Base-by-base conservation (phyloP, 2,888 invertebrate genomes). In the Pheosia gnoma region DNA sequence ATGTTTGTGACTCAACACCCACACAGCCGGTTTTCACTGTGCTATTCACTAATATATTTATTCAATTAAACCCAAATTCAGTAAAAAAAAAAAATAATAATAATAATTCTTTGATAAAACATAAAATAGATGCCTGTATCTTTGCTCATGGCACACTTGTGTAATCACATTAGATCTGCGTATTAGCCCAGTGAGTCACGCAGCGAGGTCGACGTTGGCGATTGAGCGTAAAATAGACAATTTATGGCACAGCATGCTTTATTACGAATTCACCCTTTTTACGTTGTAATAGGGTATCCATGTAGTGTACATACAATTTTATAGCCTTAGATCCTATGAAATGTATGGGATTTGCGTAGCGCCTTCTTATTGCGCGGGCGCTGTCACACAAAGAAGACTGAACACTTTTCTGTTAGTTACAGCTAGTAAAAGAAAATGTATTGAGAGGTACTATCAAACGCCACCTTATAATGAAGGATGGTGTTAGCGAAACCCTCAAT, bases 391-490 rank as follows among this genome's bases (percentile, higher is more conserved):
- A 25, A 1, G 25, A 25, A 25, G 25, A 25, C 25, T 1, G 25
- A 25, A 25, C 25, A 25, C 25, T 25, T 25, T 25, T 25, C 25
- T 25, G 25, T 25, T 0, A 25, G 25, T 25, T 25, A 25, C 25
- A 25, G 25, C 25, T 25, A 25, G n/a, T 25, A 25, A 25, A 25
- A 25, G 25, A 49, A 45, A 59, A 66, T 92, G 91, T 92, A 62
- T 86, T 84, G 87, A 87, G 88, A 90, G 81, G 71, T 92, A 93
- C 93, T 93, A 93, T 93, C 93, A 93, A 92, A 93, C 93, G 90
- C 84, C 86, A 81, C 74, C 84, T 85, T 89, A 90, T 79, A 43
- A 57, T 58, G 9, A 67, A 88, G 83, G 82, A 72, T 81, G 87
- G 86, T 89, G 93, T 92, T 93, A 93, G 93, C 93, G 92, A 93